These are phyloP conservation scores for Drosophila santomea DNA, from an alignment of 1,140 invertebrate species.

Conservation along the genomic window DNA sequence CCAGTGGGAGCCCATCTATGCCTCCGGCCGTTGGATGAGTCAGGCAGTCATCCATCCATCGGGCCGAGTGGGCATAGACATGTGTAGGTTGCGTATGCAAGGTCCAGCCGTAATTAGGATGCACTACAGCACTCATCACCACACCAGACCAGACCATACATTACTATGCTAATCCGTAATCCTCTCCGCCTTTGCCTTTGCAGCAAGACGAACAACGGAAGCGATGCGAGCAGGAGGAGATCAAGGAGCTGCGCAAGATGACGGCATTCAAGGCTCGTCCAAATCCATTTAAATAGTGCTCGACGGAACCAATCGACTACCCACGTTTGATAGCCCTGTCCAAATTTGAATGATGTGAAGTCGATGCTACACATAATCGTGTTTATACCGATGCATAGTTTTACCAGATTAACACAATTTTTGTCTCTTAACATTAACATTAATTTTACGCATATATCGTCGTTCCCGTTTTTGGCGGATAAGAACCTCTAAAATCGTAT, in stretches of 20 bases:
- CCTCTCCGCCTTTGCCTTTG: slow-evolving; percentile 32
- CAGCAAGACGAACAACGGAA: slow-evolving; percentile 83
- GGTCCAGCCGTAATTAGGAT: not conserved
- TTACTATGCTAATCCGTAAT: not conserved
- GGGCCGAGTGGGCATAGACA: not conserved
- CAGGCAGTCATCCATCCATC: slow-evolving; percentile 6
- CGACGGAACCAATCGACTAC: slow-evolving; percentile 12
- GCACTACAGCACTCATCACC: not conserved
- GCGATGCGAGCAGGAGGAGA: slow-evolving; percentile 64
- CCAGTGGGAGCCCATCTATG: not conserved
- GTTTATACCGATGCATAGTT: slow-evolving; percentile 20
- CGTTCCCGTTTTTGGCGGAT: slow-evolving; percentile 11
- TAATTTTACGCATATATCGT: slow-evolving; percentile 20
- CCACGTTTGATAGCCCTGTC: slow-evolving; percentile 22
- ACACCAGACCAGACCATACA: too few species aligned
- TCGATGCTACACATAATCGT: slow-evolving; percentile 2
- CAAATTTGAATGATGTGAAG: slow-evolving; percentile 36
- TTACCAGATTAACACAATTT: slow-evolving; percentile 22
- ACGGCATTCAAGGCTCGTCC: slow-evolving; percentile 82
- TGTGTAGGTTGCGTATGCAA: not conserved
- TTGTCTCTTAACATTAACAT: slow-evolving; percentile 34
- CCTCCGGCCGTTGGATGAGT: slow-evolving; percentile 11
- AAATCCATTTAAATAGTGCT: slow-evolving; percentile 78
- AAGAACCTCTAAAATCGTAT: slow-evolving; percentile 33
- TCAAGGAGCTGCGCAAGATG: slow-evolving; percentile 72